Conservation (phyloP, 2,113 vertebrate genomes). For the Myotis brandtii region DNA sequence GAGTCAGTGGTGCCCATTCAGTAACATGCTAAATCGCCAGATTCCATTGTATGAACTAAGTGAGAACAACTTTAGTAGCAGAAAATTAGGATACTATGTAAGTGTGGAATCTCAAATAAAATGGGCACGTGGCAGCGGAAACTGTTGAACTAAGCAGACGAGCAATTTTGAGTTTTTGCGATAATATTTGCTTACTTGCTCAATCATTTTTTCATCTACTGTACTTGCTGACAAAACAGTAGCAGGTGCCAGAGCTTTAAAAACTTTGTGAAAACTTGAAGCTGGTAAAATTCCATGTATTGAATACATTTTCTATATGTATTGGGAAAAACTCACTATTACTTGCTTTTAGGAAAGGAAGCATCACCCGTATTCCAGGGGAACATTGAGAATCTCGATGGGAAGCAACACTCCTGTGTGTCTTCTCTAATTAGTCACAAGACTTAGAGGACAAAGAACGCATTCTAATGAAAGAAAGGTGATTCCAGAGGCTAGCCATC, state of each 20-base stretch:
- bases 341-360: neutral
- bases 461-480: neutral
- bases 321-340: neutral
- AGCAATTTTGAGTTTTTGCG: neutral
- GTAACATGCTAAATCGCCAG: neutral
- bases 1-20: neutral
- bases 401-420: neutral
- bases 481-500: neutral
- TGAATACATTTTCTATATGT: neutral
- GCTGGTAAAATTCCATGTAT: neutral
- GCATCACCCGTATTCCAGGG: neutral
- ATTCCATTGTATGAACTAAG: neutral
- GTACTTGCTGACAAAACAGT: slow-evolving; percentile 49
- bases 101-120: neutral
- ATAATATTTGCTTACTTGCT: slow-evolving; percentile 7
- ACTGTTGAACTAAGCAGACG: neutral
- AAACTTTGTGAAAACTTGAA: slow-evolving; percentile 15
- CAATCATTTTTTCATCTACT: neutral
- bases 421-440: neutral
- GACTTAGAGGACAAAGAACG: neutral
- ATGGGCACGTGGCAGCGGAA: neutral
- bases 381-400: neutral
- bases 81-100: neutral
- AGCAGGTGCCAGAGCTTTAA: slow-evolving; percentile 46
- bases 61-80: neutral